Conservation (phyloP, 2,888 invertebrate genomes). For the Ormia ochracea region DNA sequence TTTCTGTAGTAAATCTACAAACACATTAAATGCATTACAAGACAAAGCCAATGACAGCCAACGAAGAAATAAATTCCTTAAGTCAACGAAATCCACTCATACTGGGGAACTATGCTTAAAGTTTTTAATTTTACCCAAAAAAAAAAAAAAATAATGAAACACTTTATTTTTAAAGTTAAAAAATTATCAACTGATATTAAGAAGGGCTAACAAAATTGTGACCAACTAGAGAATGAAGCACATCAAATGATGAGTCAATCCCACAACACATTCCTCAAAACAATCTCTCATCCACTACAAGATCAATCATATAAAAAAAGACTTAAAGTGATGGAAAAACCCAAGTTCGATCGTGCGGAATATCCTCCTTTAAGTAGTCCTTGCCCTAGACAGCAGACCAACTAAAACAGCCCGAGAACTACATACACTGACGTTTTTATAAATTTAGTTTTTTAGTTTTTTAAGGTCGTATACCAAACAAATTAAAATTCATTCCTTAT, state of each 20-base stretch:
- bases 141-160: neutral
- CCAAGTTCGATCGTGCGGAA: too few species aligned
- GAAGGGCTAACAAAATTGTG: too few species aligned
- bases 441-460: neutral
- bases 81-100: neutral
- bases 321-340: too few species aligned
- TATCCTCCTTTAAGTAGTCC: too few species aligned
- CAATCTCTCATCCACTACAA: too few species aligned
- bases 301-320: too few species aligned
- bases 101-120: neutral
- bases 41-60: conserved; percentile 38
- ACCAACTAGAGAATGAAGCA: too few species aligned
- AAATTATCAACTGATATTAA: too few species aligned
- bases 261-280: too few species aligned
- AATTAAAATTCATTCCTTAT: neutral
- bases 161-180: neutral
- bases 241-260: too few species aligned
- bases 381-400: too few species aligned
- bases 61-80: neutral
- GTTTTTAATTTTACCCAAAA: neutral
- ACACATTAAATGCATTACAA: conserved; percentile 35
- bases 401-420: too few species aligned
- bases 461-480: neutral
- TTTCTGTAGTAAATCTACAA: neutral
- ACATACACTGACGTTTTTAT: neutral